Evolutionary conservation across 2,888 invertebrate species (phyloP), one percentile per base, ranked within the genome.

Genomic region (Kryphioiulus occultus): DNA sequence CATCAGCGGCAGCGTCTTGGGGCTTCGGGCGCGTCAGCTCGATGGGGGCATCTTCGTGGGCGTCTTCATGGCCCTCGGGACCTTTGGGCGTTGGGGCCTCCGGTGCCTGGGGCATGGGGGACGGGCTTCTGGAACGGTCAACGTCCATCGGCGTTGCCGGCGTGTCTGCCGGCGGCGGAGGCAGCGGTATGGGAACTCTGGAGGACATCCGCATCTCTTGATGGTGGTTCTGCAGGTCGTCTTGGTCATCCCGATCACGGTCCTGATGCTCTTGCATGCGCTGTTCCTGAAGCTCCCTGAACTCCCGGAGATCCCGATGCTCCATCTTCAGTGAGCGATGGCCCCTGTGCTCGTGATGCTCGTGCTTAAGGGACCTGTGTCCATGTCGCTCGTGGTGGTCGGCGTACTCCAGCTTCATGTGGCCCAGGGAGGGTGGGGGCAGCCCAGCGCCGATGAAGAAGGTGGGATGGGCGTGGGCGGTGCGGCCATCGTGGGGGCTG

Each of bases 401-500:
- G 32, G 78, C 32, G 88, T 88, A 44, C 30, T 68, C 88, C 59
- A 90, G 85, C 17, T 87, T 84, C 9, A 85, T n/a, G n/a, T 85
- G 87, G 15, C 87, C 87, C 44, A 87, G 10, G 84, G 83, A 59
- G 5, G 89, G 86, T 68, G 59, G 32, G 68, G 86, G 12, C 88
- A 85, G 85, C 19, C 68, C 39, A 12, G 32, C 42, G 7, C 59
- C 78, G 39, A 85, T 53, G 39, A 88, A 84, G 87, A 97, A 93
- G 15, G 96, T 95, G 0, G 91, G 92, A 92, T 97, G 87, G 0
- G 96, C 95, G 93, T 97, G 97, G 3, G 97, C 95, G 89, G 96
- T 97, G 90, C 98, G 94, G 0, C 98, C 98, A 90, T 98, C 98
- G 90, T 98, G 97, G 0, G 98, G 98, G 30, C 97, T 97, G 90